Evolutionary conservation across 1,140 invertebrate species (phyloP).

Genomic region (Zaprionus lachaisei): DNA sequence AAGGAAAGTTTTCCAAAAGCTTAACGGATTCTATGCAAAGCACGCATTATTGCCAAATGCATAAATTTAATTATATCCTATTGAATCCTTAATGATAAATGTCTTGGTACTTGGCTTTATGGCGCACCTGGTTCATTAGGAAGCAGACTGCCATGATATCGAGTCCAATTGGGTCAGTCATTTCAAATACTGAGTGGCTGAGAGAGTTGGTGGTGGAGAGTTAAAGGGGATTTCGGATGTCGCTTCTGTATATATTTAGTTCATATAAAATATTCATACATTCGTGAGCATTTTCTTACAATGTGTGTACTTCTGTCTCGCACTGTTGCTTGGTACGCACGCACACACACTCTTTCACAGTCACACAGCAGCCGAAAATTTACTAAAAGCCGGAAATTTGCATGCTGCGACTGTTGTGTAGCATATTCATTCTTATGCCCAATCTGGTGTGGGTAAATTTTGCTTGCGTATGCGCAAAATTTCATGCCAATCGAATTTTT

Average conservation of each 20-base stretch:
- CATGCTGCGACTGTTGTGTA: conserved; percentile 42
- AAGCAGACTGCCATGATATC: conserved; percentile 12
- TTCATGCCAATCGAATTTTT: conserved; percentile 42
- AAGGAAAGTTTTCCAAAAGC: neutral
- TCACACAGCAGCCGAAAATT: conserved; percentile 19
- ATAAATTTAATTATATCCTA: neutral
- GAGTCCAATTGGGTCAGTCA: conserved; percentile 23
- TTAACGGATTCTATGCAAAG: neutral
- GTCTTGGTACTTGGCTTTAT: neutral
- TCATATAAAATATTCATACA: conserved; percentile 78
- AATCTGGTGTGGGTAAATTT: conserved; percentile 47
- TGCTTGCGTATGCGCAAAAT: conserved; percentile 72
- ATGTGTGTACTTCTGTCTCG: conserved; percentile 52
- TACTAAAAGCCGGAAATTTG: conserved; percentile 60
- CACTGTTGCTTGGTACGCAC: conserved; percentile 46
- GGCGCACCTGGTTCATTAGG: conserved; percentile 1
- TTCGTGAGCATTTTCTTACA: conserved; percentile 68
- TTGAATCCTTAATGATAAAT: neutral
- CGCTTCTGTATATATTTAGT: conserved; percentile 69
- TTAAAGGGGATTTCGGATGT: conserved; percentile 15
- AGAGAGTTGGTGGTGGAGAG: no score
- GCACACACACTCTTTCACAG: conserved; percentile 8
- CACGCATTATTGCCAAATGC: neutral
- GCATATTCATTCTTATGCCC: conserved; percentile 11
- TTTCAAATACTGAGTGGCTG: neutral